Percentiles rank a stretch among this genome's conserved stretches.
Evolutionary conservation across 2,797 vertebrate species (phyloP).

Genomic region (Kryptopterus vitreolus): DNA sequence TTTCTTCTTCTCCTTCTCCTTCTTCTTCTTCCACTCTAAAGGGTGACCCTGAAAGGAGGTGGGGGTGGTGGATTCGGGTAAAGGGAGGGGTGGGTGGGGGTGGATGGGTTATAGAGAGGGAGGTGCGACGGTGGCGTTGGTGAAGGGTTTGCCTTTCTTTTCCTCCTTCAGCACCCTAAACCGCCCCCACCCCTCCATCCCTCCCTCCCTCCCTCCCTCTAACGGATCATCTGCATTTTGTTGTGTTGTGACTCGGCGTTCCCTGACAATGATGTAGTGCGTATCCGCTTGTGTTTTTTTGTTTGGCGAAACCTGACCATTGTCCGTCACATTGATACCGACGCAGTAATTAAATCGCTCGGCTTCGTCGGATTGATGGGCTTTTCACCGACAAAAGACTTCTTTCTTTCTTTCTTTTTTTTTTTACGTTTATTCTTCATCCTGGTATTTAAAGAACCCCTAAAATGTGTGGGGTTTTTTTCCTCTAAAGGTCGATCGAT

Average conservation of each 20-base stretch:
- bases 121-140: neutral
- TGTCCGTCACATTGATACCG: constrained; percentile 1
- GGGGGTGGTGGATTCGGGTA: neutral
- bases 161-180: neutral
- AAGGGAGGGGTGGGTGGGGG: neutral
- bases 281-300: constrained; percentile 6
- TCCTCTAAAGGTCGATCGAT: too few species aligned
- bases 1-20: too few species aligned
- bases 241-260: constrained; percentile 1
- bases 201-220: neutral
- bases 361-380: constrained; percentile 3
- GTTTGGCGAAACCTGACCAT: neutral
- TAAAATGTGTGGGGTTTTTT: too few species aligned
- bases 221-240: constrained; percentile 1
- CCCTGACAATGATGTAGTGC: constrained; percentile 4
- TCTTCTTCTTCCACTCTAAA: constrained; percentile 18
- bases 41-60: constrained; percentile 30
- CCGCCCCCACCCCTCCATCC: too few species aligned
- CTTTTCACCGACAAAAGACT: neutral
- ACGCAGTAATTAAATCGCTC: neutral
- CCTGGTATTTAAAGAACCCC: neutral
- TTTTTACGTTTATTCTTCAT: neutral
- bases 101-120: neutral
- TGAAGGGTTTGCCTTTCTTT: constrained; percentile 24
- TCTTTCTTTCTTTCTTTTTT: neutral